Conservation (phyloP, 53 echinoderm and acorn worm species). For the Patiria pectinifera region DNA sequence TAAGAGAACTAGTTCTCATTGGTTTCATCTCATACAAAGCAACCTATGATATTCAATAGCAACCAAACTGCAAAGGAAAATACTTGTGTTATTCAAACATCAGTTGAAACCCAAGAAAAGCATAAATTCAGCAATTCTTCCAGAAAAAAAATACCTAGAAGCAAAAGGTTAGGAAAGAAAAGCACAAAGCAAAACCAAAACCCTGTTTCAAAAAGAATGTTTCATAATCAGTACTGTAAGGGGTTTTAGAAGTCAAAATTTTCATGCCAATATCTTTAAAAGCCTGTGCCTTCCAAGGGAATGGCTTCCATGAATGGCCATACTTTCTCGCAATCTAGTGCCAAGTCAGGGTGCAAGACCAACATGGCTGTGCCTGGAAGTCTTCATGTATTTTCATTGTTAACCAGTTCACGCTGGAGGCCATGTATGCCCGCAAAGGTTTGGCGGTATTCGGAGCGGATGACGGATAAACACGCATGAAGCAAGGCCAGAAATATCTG, state of each 20-base stretch:
- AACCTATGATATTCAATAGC: neutral
- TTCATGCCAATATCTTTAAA: too few relatives aligned
- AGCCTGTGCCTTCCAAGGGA: neutral
- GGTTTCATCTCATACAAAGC: constrained; percentile 30
- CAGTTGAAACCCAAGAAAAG: constrained; percentile 40
- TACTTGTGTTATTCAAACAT: constrained; percentile 15
- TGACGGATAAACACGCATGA: too few relatives aligned
- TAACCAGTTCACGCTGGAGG: too few relatives aligned
- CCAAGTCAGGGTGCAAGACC: neutral
- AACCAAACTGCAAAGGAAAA: constrained; percentile 56
- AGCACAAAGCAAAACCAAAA: constrained; percentile 1
- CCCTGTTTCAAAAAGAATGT: neutral
- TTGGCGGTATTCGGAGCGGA: too few relatives aligned
- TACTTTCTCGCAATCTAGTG: neutral
- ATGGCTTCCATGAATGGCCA: neutral
- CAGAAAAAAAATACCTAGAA: constrained; percentile 24
- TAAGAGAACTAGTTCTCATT: neutral
- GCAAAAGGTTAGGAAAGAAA: constrained; percentile 39
- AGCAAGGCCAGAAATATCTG: too few relatives aligned
- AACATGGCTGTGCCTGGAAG: neutral
- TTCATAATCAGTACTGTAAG: neutral
- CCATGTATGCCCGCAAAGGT: too few relatives aligned
- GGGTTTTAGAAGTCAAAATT: neutral
- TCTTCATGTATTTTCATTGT: neutral
- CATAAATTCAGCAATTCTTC: neutral